phyloP scores from a whole-genome alignment of 2,113 vertebrate genomes.

The Galbula dea region DNA sequence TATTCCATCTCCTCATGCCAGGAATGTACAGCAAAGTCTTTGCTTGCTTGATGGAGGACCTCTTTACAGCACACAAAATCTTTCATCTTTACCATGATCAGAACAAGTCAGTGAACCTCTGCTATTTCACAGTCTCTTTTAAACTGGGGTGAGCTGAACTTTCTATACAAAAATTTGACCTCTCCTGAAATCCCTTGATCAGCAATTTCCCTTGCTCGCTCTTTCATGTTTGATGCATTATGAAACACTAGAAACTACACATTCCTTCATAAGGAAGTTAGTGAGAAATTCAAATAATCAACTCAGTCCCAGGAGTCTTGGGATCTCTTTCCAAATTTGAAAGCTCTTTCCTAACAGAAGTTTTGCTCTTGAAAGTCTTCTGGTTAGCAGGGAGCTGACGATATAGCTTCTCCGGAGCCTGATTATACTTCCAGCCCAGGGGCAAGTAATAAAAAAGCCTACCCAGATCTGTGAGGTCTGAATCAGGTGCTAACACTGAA shows the following conservation, averaged over 20 bases:
- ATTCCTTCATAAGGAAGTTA: constrained; percentile 16
- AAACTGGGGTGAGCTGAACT: constrained; percentile 21
- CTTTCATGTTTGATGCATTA: constrained; percentile 20
- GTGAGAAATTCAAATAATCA: constrained; percentile 45
- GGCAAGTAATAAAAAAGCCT: constrained; percentile 26
- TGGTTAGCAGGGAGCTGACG: constrained; percentile 16
- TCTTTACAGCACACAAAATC: neutral
- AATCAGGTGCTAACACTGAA: constrained; percentile 59
- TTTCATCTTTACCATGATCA: constrained; percentile 22
- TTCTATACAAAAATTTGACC: constrained; percentile 45
- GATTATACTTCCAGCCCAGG: constrained; percentile 10
- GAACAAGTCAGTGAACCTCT: constrained; percentile 4
- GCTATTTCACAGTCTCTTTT: neutral
- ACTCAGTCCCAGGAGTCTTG: neutral
- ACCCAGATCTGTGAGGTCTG: constrained; percentile 12
- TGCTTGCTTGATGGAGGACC: neutral
- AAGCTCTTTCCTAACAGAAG: constrained; percentile 11
- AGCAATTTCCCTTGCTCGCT: constrained; percentile 21
- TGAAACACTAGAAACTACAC: constrained; percentile 13
- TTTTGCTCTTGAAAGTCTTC: constrained; percentile 19
- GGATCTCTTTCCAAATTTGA: constrained; percentile 11
- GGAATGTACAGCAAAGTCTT: neutral
- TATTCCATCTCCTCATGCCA: neutral
- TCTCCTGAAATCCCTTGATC: constrained; percentile 36
- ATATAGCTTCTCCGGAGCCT: constrained; percentile 3